These are phyloP conservation scores for Oncopodura yosiiana DNA, from an alignment of 1,140 invertebrate species.

Conservation along the genomic window DNA sequence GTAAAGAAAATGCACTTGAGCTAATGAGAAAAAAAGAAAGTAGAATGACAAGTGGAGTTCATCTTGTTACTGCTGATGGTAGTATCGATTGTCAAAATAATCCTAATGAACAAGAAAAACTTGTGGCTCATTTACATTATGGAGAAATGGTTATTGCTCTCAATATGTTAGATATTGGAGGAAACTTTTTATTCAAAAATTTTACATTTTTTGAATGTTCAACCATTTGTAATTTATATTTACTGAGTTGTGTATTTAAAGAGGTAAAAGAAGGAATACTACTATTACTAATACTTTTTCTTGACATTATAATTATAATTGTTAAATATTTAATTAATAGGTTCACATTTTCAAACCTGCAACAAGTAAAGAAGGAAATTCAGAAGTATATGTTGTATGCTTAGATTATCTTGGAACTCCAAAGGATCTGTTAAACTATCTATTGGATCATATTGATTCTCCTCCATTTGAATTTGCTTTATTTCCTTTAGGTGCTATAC, in stretches of 20 bases:
- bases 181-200: conserved; percentile 78
- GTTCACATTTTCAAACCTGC: conserved; percentile 68
- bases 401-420: conserved; percentile 49
- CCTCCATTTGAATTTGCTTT: too few species aligned
- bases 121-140: conserved; percentile 64
- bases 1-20: conserved; percentile 52
- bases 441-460: too few species aligned
- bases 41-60: conserved; percentile 35
- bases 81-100: conserved; percentile 75
- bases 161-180: conserved; percentile 58
- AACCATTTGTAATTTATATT: conserved; percentile 66
- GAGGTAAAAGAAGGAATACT: conserved; percentile 38
- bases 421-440: too few species aligned
- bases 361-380: conserved; percentile 87
- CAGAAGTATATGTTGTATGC: conserved; percentile 81
- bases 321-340: too few species aligned
- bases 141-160: conserved; percentile 71
- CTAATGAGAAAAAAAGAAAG: conserved; percentile 44
- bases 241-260: conserved; percentile 64
- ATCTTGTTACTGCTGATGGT: conserved; percentile 82
- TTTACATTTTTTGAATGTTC: conserved; percentile 82
- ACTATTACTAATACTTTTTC: background rate
- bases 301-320: too few species aligned
- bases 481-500: too few species aligned
- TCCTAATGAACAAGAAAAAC: conserved; percentile 74